Conservation (phyloP, 2,113 vertebrate species). For the Xerus inauris region DNA sequence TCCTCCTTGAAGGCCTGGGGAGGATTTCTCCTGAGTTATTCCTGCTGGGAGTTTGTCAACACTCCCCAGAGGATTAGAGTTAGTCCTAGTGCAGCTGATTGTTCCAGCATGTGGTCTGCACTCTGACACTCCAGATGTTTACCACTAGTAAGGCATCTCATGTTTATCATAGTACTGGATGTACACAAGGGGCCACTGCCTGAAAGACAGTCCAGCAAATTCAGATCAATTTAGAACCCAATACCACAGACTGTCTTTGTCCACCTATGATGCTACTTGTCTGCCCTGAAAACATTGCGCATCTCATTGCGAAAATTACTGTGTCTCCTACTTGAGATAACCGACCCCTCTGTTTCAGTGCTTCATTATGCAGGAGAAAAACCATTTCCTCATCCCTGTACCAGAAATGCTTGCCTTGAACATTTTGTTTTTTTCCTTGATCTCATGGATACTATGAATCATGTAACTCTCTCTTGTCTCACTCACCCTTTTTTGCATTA, state of each 20-base stretch:
- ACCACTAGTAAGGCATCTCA: background rate
- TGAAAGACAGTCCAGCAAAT: background rate
- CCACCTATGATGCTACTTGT: background rate
- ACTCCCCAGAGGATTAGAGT: background rate
- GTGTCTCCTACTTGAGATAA: background rate
- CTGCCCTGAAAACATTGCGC: background rate
- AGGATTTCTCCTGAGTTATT: background rate
- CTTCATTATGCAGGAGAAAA: background rate
- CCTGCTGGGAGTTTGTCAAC: conserved; percentile 52
- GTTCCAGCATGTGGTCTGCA: background rate
- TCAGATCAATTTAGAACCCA: background rate
- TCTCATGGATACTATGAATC: background rate
- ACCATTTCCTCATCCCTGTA: background rate
- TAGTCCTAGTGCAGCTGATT: background rate
- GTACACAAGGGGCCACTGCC: background rate
- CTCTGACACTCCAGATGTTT: background rate
- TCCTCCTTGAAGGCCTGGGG: background rate
- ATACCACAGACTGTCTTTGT: background rate
- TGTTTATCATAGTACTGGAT: background rate
- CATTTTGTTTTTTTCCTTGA: background rate
- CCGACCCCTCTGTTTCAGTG: background rate
- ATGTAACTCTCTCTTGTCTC: background rate
- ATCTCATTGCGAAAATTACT: background rate
- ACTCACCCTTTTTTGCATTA: background rate
- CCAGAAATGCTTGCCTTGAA: background rate